phyloP scores from a whole-genome alignment of 2,888 invertebrate genomes.

The Acanthoscelides obtectus region DNA sequence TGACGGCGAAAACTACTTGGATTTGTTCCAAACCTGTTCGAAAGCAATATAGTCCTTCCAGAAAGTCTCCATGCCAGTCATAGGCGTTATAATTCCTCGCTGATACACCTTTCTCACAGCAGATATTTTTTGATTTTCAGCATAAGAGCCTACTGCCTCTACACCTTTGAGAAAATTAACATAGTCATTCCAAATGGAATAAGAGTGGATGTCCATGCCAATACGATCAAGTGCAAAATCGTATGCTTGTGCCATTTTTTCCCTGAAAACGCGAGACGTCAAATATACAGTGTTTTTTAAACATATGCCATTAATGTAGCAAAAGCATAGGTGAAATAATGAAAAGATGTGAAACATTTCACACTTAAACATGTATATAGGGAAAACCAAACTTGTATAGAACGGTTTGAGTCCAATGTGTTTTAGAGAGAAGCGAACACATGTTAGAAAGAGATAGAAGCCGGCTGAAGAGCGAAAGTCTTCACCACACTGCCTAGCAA shows the following conservation, averaged over 20 bases:
- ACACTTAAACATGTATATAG: too few species aligned
- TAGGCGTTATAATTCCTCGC: constrained; percentile 91
- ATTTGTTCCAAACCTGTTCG: constrained; percentile 60
- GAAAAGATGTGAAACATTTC: too few species aligned
- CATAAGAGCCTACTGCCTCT: constrained; percentile 97
- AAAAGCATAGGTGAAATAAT: too few species aligned
- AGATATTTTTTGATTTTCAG: constrained; percentile 98
- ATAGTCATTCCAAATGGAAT: constrained; percentile 97
- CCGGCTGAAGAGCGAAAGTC: too few species aligned
- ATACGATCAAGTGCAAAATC: constrained; percentile 99
- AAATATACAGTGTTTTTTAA: neutral
- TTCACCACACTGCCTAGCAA: too few species aligned
- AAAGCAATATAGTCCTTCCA: constrained; percentile 98
- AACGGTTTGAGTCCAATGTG: too few species aligned
- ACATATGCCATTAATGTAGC: too few species aligned
- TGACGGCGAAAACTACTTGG: too few species aligned
- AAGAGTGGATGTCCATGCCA: constrained; percentile 96
- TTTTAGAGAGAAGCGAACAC: too few species aligned
- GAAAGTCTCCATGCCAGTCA: constrained; percentile 93
- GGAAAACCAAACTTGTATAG: too few species aligned
- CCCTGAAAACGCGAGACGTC: constrained; percentile 56
- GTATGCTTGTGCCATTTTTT: constrained; percentile 99
- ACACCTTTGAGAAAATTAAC: constrained; percentile 93
- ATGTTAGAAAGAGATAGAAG: too few species aligned
- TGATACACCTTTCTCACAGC: constrained; percentile 97